Evolutionary conservation across 2,888 invertebrate species (phyloP).

Genomic region (Pammene aurita): DNA sequence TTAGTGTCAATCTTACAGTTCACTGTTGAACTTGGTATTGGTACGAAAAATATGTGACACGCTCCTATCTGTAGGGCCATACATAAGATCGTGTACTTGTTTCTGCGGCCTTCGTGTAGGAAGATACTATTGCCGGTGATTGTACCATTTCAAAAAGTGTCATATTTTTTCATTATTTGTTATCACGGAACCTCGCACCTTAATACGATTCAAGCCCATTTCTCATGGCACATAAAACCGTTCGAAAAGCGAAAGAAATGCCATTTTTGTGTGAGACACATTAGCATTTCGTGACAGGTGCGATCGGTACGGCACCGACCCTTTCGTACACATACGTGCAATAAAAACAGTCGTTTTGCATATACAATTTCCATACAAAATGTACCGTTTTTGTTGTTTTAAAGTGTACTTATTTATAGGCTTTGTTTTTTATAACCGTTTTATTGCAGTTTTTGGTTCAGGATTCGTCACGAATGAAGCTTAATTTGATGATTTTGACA

Average conservation of each 20-base stretch:
- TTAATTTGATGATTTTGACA: conserved; percentile 20
- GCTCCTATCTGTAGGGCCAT: too few species aligned
- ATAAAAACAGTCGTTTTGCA: not conserved
- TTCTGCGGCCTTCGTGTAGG: too few species aligned
- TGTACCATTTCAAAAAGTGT: too few species aligned
- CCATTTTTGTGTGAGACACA: conserved; percentile 42
- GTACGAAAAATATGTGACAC: too few species aligned
- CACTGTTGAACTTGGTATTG: too few species aligned
- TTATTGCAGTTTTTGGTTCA: conserved; percentile 36
- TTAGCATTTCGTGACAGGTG: conserved; percentile 45
- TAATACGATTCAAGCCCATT: conserved; percentile 13
- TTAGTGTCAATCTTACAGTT: too few species aligned
- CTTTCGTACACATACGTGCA: conserved; percentile 2
- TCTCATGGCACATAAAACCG: conserved; percentile 34
- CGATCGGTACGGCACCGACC: conserved; percentile 33
- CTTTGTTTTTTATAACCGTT: conserved; percentile 30
- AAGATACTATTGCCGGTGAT: too few species aligned
- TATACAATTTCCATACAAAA: not conserved
- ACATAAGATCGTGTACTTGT: too few species aligned
- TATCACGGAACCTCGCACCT: conserved; percentile 16
- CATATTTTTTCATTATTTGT: not conserved
- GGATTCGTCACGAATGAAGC: conserved; percentile 31
- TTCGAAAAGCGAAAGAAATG: conserved; percentile 39
- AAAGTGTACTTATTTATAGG: not conserved
- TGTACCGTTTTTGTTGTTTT: not conserved